Evolutionary conservation across 1,140 invertebrate species (phyloP), one percentile per base, ranked within the genome.

Genomic region (Hylaeus anthracinus): DNA sequence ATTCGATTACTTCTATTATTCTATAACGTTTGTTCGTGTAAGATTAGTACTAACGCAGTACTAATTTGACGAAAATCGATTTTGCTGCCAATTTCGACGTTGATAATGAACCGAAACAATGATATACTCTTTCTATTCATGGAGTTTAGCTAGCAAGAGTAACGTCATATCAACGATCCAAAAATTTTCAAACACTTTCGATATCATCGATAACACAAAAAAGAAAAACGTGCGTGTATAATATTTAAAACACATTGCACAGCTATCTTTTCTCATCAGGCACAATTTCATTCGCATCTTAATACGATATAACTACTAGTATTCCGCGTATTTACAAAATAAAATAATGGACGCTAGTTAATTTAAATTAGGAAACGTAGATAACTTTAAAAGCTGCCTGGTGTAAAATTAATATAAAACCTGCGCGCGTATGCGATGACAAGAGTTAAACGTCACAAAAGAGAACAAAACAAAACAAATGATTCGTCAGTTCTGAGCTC

Each of bases 341-440:
- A 71, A 79, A 55, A 64, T 67, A 74, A 75, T 74, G 45, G 45
- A 67, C 64, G 72, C 39, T 69, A 58, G 58, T 74, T 79, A 67
- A 75, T 81, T 64, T 81, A 77, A 71, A 65, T 39, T 56, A 77
- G 73, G 56, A 71, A 70, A 81, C 73, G 69, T 41, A 74, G 67
- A 43, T 81, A 77, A 76, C n/a, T 53, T 45, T 73, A 77, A 86
- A 80, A 77, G 60, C 71, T 86, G 64, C 60, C 63, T 70, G 74
- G 53, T 63, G 51, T 69, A 65, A 80, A 77, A 63, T 60, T 53
- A 69, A 43, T 61, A 79, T 51, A 70, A 73, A 72, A 82, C 14
- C 9, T 58, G 58, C 53, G 10, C 66, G 69, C 66, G 69, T 69
- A 73, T 26, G 39, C 12, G 58, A 56, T 12, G 51, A 48, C 60